Conservation (phyloP, 2,888 invertebrate species). For the Patella pellucida region DNA sequence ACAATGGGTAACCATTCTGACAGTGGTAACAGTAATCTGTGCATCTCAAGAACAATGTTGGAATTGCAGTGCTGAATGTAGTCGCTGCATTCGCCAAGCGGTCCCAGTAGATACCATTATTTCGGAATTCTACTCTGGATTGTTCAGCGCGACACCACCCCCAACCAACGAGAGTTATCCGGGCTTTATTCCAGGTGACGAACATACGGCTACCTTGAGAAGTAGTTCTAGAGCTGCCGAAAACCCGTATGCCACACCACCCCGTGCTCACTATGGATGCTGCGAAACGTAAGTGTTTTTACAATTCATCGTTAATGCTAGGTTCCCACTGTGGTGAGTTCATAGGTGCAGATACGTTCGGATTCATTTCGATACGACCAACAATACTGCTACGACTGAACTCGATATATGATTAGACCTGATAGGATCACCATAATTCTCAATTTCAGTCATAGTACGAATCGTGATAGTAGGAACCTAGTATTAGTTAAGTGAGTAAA, state of each 20-base stretch:
- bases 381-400: too few species aligned
- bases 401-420: too few species aligned
- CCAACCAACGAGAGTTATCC: background rate
- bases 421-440: too few species aligned
- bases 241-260: background rate
- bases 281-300: constrained; percentile 37
- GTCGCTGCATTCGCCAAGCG: constrained; percentile 33
- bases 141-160: constrained; percentile 34
- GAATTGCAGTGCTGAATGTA: constrained; percentile 34
- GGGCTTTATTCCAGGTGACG: background rate
- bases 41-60: constrained; percentile 31
- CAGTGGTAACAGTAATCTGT: background rate
- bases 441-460: too few species aligned
- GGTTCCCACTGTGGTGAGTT: too few species aligned
- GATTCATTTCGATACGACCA: too few species aligned
- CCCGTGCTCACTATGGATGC: constrained; percentile 26
- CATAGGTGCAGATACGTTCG: too few species aligned
- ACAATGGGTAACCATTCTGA: too few species aligned
- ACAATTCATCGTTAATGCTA: too few species aligned
- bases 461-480: too few species aligned
- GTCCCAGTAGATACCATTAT: constrained; percentile 36
- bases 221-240: background rate
- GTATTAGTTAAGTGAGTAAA: too few species aligned
- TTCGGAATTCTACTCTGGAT: constrained; percentile 35
- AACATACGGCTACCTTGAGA: background rate